Evolutionary conservation across 2,113 vertebrate species (phyloP), one percentile per base, ranked within the genome.

Genomic region (Hippocampus barbouri): DNA sequence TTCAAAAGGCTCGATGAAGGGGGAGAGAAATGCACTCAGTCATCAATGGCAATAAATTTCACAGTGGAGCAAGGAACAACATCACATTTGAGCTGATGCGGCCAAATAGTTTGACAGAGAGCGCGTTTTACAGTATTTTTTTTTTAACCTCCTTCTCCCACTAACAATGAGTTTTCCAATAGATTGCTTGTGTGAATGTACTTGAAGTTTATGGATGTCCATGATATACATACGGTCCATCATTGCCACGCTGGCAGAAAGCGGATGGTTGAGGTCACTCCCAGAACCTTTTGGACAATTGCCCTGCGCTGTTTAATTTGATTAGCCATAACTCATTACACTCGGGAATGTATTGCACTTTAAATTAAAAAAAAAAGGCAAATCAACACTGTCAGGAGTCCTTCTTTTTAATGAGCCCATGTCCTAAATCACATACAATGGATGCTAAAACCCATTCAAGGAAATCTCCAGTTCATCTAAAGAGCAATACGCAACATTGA

Each of bases 1-100:
- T 89, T 89, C 80, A 88, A 87, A 87, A 85, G 75, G 75, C 78
- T 76, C 40, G 3, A 79, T 80, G 80, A 78, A 79, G 70, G 72
- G 75, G 75, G 74, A 72, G 77, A 72, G 43, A 5, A 85, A 86
- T 74, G 86, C 86, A 89, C 90, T 91, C 89, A 89, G 86, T 92
- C 89, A 89, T 87, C 80, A 84, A 82, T 83, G 79, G 85, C 84
- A 74, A 87, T 90, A 87, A 84, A 91, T 90, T 88, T 86, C 84
- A 70, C 78, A 86, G 86, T 78, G 69, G 85, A 84, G 77, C 79
- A 81, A 83, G 2, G 47, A 78, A 75, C 80, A 78, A 75, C 80
- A 56, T 57, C 10, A 51, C 77, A 65, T 86, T 91, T 84, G 79
- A 89, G 88, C 90, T 92, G 89, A 93, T 82, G 79, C 69, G 56